Base-by-base conservation (phyloP, 2,888 invertebrate species). In the Gandaritis pyraliata region DNA sequence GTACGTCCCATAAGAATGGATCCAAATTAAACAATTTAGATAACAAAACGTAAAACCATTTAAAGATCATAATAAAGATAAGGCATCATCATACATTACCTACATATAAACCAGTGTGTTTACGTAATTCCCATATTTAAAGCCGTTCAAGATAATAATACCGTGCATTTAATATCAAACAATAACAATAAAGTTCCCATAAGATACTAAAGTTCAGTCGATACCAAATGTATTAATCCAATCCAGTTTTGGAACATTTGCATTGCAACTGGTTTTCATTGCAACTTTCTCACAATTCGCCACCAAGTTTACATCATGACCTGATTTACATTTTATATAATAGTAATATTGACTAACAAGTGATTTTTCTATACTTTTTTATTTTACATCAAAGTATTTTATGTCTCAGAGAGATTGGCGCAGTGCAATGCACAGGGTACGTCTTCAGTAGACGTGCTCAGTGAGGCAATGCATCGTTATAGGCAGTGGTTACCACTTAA, bases 241-340 rank as follows among this genome's bases (percentile, higher is more conserved):
- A 59, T 59, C 59, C 59, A 75, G 75, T 75, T 70, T 71, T 66
- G 72, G 76, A 75, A 76, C 59, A 90, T 90, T 89, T 88, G 90
- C 90, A 90, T 90, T 74, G 76, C 76, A 74, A 74, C 81, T 78
- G 85, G 80, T 83, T 80, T 76, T 71, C 75, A 78, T 70, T 33
- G 58, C 54, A 66, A 63, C 69, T 67, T 67, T 70, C 68, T 63
- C 68, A 70, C 66, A 65, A 61, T 65, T 66, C 58, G 64, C 59
- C 47, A 50, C 57, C 50, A 48, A 58, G 39, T 56, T 61, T 58
- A 50, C 29, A 45, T 30, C 33, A 29, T 58, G 39, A 29, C n/a
- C 45, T 58, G 53, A 70, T 70, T 68, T 64, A 58, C 61, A 70
- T 63, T 45, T 46, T 33, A 30, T 12, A 43, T 43, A 51, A 51